phyloP scores from a whole-genome alignment of 1,140 invertebrate species.

The Zeugodacus cucurbitae region DNA sequence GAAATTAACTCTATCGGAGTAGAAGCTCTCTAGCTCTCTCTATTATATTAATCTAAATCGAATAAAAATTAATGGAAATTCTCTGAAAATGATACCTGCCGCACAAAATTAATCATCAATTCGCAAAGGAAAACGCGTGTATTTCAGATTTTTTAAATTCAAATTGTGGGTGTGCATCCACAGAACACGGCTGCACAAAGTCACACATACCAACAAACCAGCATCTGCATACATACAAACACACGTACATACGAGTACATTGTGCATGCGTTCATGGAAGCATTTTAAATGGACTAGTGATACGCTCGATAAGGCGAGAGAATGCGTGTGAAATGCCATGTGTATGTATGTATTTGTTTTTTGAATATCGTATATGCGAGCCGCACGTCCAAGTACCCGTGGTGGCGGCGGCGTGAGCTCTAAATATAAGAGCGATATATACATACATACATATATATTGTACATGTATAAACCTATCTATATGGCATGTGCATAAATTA shows the following conservation, averaged over 20 bases:
- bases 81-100: too few relatives aligned
- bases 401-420: background rate
- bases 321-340: background rate
- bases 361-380: background rate
- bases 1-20: too few relatives aligned
- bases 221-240: too few relatives aligned
- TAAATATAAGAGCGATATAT: background rate
- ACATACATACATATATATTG: background rate
- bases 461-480: background rate
- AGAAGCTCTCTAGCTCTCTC: too few relatives aligned
- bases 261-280: background rate
- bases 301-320: slow-evolving; percentile 5
- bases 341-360: background rate
- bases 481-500: background rate
- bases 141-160: background rate
- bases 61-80: too few relatives aligned
- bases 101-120: too few relatives aligned
- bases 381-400: background rate
- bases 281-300: background rate
- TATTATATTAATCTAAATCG: too few relatives aligned
- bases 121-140: background rate
- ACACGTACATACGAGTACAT: too few relatives aligned
- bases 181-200: background rate
- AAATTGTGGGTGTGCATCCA: background rate
- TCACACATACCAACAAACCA: background rate